Conservation (phyloP, 2,888 invertebrate genomes). For the Cotesia congregata region DNA sequence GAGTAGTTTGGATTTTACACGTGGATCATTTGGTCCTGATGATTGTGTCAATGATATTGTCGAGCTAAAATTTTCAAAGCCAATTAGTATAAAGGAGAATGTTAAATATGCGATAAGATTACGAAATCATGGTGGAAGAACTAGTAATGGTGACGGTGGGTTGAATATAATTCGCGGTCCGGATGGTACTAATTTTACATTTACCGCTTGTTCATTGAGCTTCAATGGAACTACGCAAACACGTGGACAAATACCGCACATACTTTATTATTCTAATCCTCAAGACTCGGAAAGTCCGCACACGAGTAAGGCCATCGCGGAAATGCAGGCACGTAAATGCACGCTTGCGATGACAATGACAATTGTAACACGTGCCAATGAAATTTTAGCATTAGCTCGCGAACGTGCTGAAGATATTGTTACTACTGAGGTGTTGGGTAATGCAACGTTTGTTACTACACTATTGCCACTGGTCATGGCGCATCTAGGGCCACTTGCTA, state of each 20-base stretch:
- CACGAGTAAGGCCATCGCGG: conserved; percentile 74
- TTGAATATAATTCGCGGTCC: conserved; percentile 89
- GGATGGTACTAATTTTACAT: conserved; percentile 92
- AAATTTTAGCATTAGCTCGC: conserved; percentile 82
- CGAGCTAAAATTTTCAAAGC: conserved; percentile 91
- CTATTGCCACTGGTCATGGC: conserved; percentile 88
- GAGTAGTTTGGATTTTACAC: conserved; percentile 87
- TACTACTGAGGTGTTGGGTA: conserved; percentile 73
- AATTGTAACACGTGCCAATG: conserved; percentile 83
- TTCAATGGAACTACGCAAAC: conserved; percentile 93
- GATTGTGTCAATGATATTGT: conserved; percentile 90
- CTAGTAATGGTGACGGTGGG: conserved; percentile 95
- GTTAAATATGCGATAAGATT: conserved; percentile 90
- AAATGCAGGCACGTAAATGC: conserved; percentile 78
- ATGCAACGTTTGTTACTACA: conserved; percentile 79
- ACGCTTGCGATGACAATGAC: conserved; percentile 84
- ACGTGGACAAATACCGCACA: conserved; percentile 93
- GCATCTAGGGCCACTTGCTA: conserved; percentile 85
- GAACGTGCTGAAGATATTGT: conserved; percentile 78
- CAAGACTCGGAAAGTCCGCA: conserved; percentile 75
- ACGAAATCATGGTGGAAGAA: conserved; percentile 91
- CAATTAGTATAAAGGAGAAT: conserved; percentile 90
- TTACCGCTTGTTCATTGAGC: conserved; percentile 91
- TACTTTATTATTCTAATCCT: conserved; percentile 88
- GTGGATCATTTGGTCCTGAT: conserved; percentile 87